Conservation (phyloP, 1,140 invertebrate species). For the Heliconius nattereri region DNA sequence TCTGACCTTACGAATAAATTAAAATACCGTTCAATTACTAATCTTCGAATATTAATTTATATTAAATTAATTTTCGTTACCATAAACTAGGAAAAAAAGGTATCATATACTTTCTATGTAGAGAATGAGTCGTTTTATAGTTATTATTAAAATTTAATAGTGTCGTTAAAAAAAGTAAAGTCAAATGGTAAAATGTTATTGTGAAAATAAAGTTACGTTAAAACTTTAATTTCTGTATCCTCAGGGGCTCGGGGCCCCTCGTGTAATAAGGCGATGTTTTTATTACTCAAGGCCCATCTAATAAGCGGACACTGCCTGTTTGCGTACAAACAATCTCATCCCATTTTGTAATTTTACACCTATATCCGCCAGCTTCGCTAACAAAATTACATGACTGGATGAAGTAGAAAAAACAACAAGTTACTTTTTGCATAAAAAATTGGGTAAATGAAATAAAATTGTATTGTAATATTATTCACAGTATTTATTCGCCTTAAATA, state of each 20-base stretch:
- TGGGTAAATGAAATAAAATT: neutral
- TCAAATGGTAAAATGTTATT: neutral
- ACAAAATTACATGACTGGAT: conserved; percentile 61
- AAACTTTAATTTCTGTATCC: conserved; percentile 69
- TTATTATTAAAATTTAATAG: no score
- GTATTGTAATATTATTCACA: conserved; percentile 9
- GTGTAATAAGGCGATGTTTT: conserved; percentile 77
- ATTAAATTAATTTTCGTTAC: no score
- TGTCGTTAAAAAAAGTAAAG: no score
- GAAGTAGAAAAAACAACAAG: conserved; percentile 51
- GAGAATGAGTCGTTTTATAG: no score
- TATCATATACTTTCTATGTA: no score
- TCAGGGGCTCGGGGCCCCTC: conserved; percentile 49
- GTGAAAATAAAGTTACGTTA: conserved; percentile 48
- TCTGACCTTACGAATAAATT: no score
- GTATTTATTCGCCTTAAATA: neutral
- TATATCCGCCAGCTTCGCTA: conserved; percentile 57
- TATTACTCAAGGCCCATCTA: conserved; percentile 72
- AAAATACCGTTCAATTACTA: no score
- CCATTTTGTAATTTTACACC: conserved; percentile 71
- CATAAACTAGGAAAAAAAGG: no score
- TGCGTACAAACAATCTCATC: conserved; percentile 73
- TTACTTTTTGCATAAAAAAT: conserved; percentile 15
- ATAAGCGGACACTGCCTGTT: conserved; percentile 75
- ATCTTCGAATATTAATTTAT: no score